These are phyloP conservation scores for Cinclus mexicanus DNA, from an alignment of 2,113 vertebrate species.

Conservation along the genomic window DNA sequence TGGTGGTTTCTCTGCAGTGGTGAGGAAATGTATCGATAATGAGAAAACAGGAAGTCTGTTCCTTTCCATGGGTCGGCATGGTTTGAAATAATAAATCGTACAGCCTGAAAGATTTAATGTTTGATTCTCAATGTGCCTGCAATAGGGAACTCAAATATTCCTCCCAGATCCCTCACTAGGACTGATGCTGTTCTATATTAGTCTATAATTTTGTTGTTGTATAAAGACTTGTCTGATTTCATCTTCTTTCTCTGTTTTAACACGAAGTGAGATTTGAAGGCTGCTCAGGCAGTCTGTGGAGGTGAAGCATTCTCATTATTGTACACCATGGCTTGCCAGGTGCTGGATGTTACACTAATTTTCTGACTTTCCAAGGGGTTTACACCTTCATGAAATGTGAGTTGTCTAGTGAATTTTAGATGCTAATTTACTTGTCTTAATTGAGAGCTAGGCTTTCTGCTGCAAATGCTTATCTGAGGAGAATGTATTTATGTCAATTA, in stretches of 20 bases:
- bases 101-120: not conserved
- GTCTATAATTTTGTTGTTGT: not conserved
- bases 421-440: not conserved
- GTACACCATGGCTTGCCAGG: not conserved
- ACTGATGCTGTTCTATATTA: not conserved
- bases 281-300: not conserved
- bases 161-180: not conserved
- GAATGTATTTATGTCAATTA: not conserved
- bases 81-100: not conserved
- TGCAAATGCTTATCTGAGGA: not conserved
- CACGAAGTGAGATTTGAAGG: not conserved
- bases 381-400: not conserved
- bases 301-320: not conserved
- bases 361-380: not conserved
- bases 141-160: not conserved
- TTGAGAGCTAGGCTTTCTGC: not conserved
- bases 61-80: not conserved
- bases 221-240: not conserved
- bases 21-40: not conserved
- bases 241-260: not conserved
- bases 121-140: not conserved
- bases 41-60: not conserved
- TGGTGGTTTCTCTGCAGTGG: not conserved
- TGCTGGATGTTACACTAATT: not conserved
- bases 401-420: not conserved